Conservation (phyloP, 2,888 invertebrate species). For the Tillus elongatus region DNA sequence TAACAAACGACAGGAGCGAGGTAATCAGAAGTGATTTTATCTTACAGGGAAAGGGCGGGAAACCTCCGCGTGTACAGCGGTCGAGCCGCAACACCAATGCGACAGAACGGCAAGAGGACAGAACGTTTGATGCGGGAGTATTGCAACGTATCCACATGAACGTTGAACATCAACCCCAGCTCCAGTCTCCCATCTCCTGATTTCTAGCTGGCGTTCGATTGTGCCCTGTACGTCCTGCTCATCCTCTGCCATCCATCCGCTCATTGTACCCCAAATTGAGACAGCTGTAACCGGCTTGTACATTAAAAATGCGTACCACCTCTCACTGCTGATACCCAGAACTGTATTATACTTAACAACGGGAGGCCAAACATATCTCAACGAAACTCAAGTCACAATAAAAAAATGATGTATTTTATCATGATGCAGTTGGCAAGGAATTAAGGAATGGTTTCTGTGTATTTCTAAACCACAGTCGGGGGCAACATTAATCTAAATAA, state of each 20-base stretch:
- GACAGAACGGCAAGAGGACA: background rate
- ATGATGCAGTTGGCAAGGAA: constrained; percentile 34
- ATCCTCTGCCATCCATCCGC: too few species aligned
- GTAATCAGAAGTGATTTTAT: constrained; percentile 42
- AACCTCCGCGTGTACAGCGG: constrained; percentile 35
- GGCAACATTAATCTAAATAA: constrained; percentile 45
- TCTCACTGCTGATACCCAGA: background rate
- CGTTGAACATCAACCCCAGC: constrained; percentile 26
- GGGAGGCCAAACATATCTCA: constrained; percentile 8
- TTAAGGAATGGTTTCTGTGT: constrained; percentile 36
- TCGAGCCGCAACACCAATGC: constrained; percentile 26
- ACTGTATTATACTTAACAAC: background rate
- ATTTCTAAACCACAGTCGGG: constrained; percentile 42
- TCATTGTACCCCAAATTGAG: constrained; percentile 23
- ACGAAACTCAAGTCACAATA: constrained; percentile 8
- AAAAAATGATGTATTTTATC: constrained; percentile 31
- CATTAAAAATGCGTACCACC: constrained; percentile 3
- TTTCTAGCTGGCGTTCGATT: too few species aligned
- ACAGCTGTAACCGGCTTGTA: constrained; percentile 23
- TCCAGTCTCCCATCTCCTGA: too few species aligned
- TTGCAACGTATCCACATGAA: constrained; percentile 15
- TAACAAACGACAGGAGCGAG: constrained; percentile 39
- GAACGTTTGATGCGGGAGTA: background rate
- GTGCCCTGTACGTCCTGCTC: too few species aligned
- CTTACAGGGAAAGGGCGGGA: constrained; percentile 43